Percentiles rank a stretch among this genome's conserved stretches.
Conservation (phyloP, 2,797 vertebrate genomes). For the Brotula barbata region DNA sequence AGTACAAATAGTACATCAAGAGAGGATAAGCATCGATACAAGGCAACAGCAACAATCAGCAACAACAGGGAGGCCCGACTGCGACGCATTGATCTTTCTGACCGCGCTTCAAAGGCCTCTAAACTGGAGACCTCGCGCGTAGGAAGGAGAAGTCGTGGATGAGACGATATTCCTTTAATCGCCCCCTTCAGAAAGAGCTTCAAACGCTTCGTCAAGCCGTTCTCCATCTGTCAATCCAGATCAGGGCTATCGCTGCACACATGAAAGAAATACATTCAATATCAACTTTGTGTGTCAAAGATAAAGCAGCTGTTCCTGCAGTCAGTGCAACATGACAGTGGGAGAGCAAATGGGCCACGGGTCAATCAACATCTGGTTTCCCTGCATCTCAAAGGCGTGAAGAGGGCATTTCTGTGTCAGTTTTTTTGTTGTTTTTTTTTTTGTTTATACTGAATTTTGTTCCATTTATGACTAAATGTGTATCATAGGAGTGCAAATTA, state of each 20-base stretch:
- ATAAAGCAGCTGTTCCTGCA: conserved; percentile 38
- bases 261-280: conserved; percentile 52
- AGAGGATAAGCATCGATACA: conserved; percentile 6
- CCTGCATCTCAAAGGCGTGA: conserved; percentile 12
- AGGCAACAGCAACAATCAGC: conserved; percentile 21
- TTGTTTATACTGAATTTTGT: background rate
- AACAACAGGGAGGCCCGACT: conserved; percentile 28
- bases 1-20: background rate
- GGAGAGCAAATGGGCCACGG: conserved; percentile 23
- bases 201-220: conserved; percentile 53
- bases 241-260: conserved; percentile 26
- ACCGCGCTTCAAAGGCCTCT: conserved; percentile 49
- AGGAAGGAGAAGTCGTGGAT: conserved; percentile 36
- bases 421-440: background rate
- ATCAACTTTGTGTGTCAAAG: conserved; percentile 25
- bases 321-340: conserved; percentile 10
- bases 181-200: conserved; percentile 47
- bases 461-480: conserved; percentile 20
- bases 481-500: background rate
- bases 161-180: conserved; percentile 59
- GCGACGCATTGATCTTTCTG: conserved; percentile 42
- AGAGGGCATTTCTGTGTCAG: background rate
- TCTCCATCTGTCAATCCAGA: conserved; percentile 50
- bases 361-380: conserved; percentile 23
- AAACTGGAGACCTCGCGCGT: conserved; percentile 35